Conservation (phyloP, 2,797 vertebrate species). For the Melanotaenia nigrans region DNA sequence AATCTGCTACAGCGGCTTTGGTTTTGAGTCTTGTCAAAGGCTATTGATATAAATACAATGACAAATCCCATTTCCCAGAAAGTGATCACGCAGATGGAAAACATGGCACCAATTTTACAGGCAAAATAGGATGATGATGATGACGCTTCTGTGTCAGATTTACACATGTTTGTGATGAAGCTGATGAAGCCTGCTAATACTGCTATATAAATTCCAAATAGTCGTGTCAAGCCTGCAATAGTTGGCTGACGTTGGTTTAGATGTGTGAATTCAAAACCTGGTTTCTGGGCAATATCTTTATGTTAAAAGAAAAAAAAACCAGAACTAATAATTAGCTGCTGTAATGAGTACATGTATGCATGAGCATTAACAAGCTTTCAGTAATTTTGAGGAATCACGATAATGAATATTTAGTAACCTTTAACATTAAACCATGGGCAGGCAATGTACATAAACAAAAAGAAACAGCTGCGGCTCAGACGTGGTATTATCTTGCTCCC, state of each 20-base stretch:
- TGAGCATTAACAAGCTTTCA: conserved; percentile 9
- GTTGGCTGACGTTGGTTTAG: not conserved
- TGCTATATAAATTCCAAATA: conserved; percentile 21
- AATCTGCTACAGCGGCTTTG: conserved; percentile 32
- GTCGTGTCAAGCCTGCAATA: conserved; percentile 16
- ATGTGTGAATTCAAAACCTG: conserved; percentile 21
- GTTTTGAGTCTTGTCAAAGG: conserved; percentile 44
- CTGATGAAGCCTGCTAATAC: conserved; percentile 13
- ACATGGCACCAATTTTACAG: conserved; percentile 31
- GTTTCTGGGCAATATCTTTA: not conserved
- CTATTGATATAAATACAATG: conserved; percentile 30
- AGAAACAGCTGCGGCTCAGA: conserved; percentile 13
- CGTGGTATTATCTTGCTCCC: conserved; percentile 22
- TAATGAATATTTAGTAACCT: conserved; percentile 18
- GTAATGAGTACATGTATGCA: conserved; percentile 14
- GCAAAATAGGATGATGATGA: conserved; percentile 24
- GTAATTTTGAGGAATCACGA: conserved; percentile 1
- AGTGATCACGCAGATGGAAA: conserved; percentile 19
- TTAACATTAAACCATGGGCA: not conserved
- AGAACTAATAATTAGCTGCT: conserved; percentile 26
- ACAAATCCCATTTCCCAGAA: conserved; percentile 43
- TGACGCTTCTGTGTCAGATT: conserved; percentile 44
- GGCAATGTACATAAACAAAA: conserved; percentile 16
- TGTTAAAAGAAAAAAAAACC: conserved; percentile 1
- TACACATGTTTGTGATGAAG: conserved; percentile 11